These are phyloP conservation scores for Subacronicta megacephala DNA, from an alignment of 2,888 invertebrate genomes.

Conservation along the genomic window DNA sequence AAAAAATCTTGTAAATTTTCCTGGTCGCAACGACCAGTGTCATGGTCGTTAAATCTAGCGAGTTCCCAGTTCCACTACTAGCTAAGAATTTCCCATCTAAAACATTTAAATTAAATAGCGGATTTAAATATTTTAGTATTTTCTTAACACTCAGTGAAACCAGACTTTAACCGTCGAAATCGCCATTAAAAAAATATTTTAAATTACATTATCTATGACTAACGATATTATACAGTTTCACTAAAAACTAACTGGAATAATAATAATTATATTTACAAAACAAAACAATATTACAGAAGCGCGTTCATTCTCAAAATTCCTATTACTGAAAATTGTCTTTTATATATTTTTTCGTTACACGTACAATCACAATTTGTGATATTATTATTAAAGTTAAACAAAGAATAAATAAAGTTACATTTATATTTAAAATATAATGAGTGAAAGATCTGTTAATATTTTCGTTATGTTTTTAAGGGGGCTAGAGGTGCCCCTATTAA, in stretches of 20 bases:
- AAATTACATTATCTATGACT: conserved; percentile 74
- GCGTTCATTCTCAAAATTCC: conserved; percentile 55
- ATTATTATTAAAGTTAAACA: conserved; percentile 38
- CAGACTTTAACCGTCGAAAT: conserved; percentile 42
- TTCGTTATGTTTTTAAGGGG: conserved; percentile 26
- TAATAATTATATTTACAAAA: conserved; percentile 83
- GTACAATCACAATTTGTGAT: conserved; percentile 54
- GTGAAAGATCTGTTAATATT: conserved; percentile 48
- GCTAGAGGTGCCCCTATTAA: conserved; percentile 8
- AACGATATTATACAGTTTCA: conserved; percentile 84
- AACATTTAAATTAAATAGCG: conserved; percentile 18
- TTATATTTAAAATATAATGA: conserved; percentile 55
- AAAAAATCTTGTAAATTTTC: conserved; percentile 3
- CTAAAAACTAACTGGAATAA: conserved; percentile 86
- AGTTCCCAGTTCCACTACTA: conserved; percentile 31
- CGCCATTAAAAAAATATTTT: conserved; percentile 63
- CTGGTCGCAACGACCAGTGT: conserved; percentile 18
- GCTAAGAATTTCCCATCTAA: conserved; percentile 17
- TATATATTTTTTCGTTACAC: conserved; percentile 53
- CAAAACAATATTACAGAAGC: conserved; percentile 74
- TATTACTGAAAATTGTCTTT: conserved; percentile 57
- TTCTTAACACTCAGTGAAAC: conserved; percentile 30
- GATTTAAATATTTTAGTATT: conserved; percentile 16
- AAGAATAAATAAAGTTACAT: conserved; percentile 57
- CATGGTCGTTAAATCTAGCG: conserved; percentile 26